Evolutionary conservation across 1,140 invertebrate genomes (phyloP).

Genomic region (Platyscapa corneri): DNA sequence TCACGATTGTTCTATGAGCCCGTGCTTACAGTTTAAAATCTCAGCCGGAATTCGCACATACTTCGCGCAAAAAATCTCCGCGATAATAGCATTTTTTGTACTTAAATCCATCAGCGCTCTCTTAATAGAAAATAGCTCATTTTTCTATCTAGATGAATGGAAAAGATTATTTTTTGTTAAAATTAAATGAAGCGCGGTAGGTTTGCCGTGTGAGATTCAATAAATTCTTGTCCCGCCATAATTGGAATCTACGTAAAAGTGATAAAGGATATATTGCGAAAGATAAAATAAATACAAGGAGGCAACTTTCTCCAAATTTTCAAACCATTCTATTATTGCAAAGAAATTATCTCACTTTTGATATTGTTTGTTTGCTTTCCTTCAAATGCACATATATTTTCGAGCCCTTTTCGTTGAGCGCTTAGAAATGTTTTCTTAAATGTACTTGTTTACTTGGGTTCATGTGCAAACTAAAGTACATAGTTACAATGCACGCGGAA

Average conservation of each 20-base stretch:
- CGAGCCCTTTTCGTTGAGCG: neutral
- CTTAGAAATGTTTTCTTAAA: neutral
- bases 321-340: too few relatives aligned
- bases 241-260: too few relatives aligned
- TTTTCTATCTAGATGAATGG: too few relatives aligned
- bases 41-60: neutral
- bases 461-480: neutral
- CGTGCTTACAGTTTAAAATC: neutral
- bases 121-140: neutral
- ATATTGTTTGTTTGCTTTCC: too few relatives aligned
- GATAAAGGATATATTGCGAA: too few relatives aligned
- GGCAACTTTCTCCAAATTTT: too few relatives aligned
- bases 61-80: neutral
- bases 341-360: too few relatives aligned
- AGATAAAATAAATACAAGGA: too few relatives aligned
- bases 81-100: neutral
- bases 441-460: neutral
- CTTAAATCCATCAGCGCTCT: neutral
- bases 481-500: neutral
- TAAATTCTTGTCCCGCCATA: too few relatives aligned
- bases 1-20: conserved; percentile 2
- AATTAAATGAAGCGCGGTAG: too few relatives aligned
- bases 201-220: too few relatives aligned
- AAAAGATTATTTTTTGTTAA: too few relatives aligned
- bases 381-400: neutral